These are phyloP conservation scores for Podarcis cretensis DNA, from an alignment of 2,113 vertebrate genomes.

Conservation along the genomic window DNA sequence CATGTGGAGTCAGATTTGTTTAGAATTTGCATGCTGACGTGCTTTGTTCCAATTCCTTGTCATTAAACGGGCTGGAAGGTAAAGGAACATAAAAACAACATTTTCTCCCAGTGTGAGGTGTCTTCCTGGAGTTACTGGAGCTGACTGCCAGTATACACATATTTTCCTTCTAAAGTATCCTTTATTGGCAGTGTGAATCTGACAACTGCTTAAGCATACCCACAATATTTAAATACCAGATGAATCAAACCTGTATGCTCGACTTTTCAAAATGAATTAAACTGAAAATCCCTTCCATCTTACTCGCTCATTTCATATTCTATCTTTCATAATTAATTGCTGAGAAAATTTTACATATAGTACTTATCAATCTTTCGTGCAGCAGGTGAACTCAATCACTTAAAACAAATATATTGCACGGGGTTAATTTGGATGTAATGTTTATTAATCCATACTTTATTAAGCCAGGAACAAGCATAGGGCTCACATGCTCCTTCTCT, in stretches of 20 bases:
- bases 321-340: neutral
- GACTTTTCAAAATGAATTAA: neutral
- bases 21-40: neutral
- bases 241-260: neutral
- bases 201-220: neutral
- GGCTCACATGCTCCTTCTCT: no score
- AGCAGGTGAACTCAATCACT: neutral
- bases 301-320: neutral
- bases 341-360: conserved; percentile 8
- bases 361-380: neutral
- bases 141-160: neutral
- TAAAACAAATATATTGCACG: no score
- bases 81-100: conserved; percentile 19
- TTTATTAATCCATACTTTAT: no score
- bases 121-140: neutral
- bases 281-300: neutral
- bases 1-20: neutral
- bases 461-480: no score
- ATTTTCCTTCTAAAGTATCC: neutral
- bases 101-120: neutral
- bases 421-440: no score
- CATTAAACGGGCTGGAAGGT: neutral
- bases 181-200: neutral
- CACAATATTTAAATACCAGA: neutral
- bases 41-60: neutral